A percentile compares a stretch with the other conserved stretches of the same genome.
Evolutionary conservation across 2,888 invertebrate genomes (phyloP).

Genomic region (Lepidocyrtoides sp.): DNA sequence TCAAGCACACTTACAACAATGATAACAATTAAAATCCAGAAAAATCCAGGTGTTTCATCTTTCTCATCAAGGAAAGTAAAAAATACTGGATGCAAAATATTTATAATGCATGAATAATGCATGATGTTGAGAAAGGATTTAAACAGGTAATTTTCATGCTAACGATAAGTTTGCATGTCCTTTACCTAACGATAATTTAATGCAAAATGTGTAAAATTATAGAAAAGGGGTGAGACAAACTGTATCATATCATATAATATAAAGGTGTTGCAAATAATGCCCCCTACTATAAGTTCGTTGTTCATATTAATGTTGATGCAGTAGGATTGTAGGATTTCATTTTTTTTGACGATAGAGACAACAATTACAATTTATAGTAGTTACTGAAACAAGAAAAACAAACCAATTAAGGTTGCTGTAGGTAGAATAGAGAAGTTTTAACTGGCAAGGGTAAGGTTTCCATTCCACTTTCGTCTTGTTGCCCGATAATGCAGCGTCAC

Average conservation of each 20-base stretch:
- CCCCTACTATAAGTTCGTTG: no score
- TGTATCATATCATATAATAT: not conserved
- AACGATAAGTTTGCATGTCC: no score
- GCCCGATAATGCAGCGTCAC: no score
- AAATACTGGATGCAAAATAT: not conserved
- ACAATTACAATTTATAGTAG: not conserved
- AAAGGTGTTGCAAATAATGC: no score
- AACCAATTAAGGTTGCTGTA: not conserved
- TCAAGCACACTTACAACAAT: not conserved
- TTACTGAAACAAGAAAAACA: not conserved
- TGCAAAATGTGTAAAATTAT: constrained; percentile 5
- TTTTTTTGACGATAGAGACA: no score
- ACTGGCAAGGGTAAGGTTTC: not conserved
- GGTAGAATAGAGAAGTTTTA: not conserved
- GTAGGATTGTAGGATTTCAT: not conserved
- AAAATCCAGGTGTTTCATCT: no score
- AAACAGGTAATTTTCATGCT: not conserved
- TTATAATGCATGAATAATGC: no score
- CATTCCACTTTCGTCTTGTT: no score
- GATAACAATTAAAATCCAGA: not conserved
- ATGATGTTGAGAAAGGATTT: not conserved
- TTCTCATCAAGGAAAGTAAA: no score
- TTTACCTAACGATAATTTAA: no score
- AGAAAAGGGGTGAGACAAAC: not conserved
- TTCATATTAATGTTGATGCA: no score